phyloP scores from a whole-genome alignment of 2,797 vertebrate species.

The Myoxocephalus aenaeus region DNA sequence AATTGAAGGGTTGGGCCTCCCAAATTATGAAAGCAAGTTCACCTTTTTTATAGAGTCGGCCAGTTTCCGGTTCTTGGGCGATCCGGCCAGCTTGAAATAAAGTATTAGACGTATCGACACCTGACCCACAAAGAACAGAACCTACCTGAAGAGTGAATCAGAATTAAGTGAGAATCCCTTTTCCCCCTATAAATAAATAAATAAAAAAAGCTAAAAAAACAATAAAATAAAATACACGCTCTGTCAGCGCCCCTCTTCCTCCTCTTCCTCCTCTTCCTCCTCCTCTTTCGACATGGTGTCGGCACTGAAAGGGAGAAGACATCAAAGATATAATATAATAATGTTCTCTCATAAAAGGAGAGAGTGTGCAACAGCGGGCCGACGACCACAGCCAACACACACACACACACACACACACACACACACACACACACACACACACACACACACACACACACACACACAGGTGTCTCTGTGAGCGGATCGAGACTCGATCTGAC shows the following conservation, averaged over 20 bases:
- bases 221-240: not conserved
- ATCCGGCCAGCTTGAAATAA: not conserved
- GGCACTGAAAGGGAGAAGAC: conserved; percentile 13
- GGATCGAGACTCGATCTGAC: not conserved
- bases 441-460: conserved; percentile 20
- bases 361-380: conserved; percentile 21
- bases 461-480: conserved; percentile 44
- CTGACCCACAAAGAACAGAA: not conserved
- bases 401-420: conserved; percentile 29
- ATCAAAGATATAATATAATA: conserved; percentile 7
- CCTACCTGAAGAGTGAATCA: not conserved
- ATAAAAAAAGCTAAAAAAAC: not conserved
- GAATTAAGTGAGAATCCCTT: not conserved
- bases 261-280: too few species aligned
- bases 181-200: not conserved
- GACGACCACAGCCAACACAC: conserved; percentile 34
- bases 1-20: conserved; percentile 23
- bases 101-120: not conserved
- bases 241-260: not conserved
- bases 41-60: not conserved
- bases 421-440: conserved; percentile 21
- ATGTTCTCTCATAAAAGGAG: conserved; percentile 11
- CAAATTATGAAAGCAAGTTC: not conserved
- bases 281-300: not conserved
- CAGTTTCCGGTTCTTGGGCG: not conserved